Base-by-base conservation (phyloP, 2,797 vertebrate genomes). In the Dallia pectoralis region DNA sequence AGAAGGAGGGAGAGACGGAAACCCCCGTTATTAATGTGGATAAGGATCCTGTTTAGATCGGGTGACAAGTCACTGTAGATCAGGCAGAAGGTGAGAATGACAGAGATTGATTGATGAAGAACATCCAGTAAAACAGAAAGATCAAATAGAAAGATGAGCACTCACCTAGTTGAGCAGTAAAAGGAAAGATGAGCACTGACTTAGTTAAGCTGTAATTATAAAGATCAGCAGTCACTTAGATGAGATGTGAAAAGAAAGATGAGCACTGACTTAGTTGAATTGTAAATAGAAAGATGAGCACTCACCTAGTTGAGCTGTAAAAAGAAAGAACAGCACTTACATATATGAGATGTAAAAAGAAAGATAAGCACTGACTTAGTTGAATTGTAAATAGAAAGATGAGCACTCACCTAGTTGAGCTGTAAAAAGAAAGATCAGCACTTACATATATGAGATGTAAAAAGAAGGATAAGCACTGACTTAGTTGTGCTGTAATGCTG, bases 21-120 rank as follows among this genome's bases (percentile, higher is more conserved):
- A 16, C 48, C 48, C 77, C 48, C 27, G 83, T 89, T 85, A 85
- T 87, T 83, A 84, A 83, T 88, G 86, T 90, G 92, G 88, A 56
- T 74, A 66, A 91, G 89, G 91, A 94, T 92, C 91, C 85, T 80
- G 44, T n/a, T 78, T 85, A 86, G 92, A 89, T 91, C 91, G 87
- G 90, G 88, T 91, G 92, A 82, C 88, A 86, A 86, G 87, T 88
- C 87, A 80, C 79, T 84, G 83, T 91, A 92, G 88, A 89, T 93
- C 87, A 84, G 89, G 82, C 82, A 84, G 87, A 90, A 94, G 93
- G 91, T 92, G 87, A 85, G 85, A 92, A 92, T 76, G 90, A 92
- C 79, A 87, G 91, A 27, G 84, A 79, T 72, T 91, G 93, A 94
- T 94, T 93, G 95, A 90, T 81, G 74, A 85, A 53, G 80, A 72